These are phyloP conservation scores for Grantiella picta DNA, from an alignment of 2,113 vertebrate species.

Conservation along the genomic window DNA sequence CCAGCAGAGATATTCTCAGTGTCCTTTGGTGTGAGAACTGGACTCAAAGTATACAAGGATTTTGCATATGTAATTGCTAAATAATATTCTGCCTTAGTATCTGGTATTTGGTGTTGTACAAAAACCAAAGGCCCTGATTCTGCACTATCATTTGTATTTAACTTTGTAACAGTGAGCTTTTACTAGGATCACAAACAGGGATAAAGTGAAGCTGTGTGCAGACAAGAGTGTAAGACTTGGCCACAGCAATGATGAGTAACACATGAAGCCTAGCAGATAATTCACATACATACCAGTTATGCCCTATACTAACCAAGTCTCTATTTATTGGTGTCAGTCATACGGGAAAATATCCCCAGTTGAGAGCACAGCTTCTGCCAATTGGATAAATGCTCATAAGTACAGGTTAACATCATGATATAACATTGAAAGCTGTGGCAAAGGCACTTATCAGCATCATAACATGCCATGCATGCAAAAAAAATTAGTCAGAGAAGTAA, in stretches of 20 bases:
- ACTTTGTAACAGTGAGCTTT: neutral
- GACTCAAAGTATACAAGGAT: neutral
- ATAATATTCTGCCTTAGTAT: neutral
- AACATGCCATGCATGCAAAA: neutral
- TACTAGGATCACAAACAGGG: rapidly evolving
- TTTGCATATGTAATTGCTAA: neutral
- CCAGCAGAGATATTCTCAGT: neutral
- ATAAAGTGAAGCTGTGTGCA: neutral
- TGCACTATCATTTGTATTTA: neutral
- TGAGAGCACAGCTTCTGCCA: neutral
- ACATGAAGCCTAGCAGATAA: neutral
- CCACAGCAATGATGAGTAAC: neutral
- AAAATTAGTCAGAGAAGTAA: neutral
- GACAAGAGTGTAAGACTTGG: neutral
- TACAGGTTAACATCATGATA: neutral
- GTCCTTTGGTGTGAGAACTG: neutral
- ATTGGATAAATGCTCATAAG: neutral
- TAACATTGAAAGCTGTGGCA: neutral
- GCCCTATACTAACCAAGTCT: neutral
- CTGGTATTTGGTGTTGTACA: neutral
- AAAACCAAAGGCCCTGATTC: neutral
- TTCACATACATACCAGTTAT: neutral
- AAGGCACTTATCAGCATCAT: neutral
- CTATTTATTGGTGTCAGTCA: neutral
- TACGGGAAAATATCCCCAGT: neutral